A percentile compares a stretch with the other conserved stretches of the same genome.
Conservation (phyloP, 1,140 invertebrate genomes). For the Neodiprion pinetum region DNA sequence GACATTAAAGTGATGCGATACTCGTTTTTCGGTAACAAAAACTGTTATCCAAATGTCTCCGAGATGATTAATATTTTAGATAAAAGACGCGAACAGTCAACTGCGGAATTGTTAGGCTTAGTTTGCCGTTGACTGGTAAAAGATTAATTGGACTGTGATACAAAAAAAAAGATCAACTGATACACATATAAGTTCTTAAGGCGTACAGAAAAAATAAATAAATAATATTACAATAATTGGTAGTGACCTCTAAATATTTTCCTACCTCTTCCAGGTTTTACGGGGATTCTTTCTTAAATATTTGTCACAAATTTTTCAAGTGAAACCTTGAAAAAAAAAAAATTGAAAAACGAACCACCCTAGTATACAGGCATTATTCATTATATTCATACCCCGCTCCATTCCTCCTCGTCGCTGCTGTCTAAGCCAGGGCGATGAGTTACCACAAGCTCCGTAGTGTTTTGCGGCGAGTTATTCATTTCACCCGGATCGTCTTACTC, state of each 20-base stretch:
- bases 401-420: constrained; percentile 60
- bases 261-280: too few relatives aligned
- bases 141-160: neutral
- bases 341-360: too few relatives aligned
- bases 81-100: neutral
- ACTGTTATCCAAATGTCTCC: neutral
- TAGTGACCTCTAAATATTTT: too few relatives aligned
- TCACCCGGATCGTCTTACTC: too few relatives aligned
- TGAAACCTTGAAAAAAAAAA: too few relatives aligned
- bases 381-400: constrained; percentile 47
- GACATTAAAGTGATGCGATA: neutral
- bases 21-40: neutral
- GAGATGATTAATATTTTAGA: neutral
- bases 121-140: neutral
- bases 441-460: constrained; percentile 37
- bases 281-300: too few relatives aligned
- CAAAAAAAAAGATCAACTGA: neutral
- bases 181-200: too few relatives aligned
- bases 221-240: too few relatives aligned
- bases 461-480: constrained; percentile 53
- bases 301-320: too few relatives aligned
- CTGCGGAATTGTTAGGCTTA: neutral
- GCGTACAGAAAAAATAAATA: too few relatives aligned
- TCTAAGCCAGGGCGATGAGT: constrained; percentile 42
- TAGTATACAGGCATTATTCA: neutral